These are phyloP conservation scores for Congeria kusceri DNA, from an alignment of 2,888 invertebrate genomes.

Conservation along the genomic window DNA sequence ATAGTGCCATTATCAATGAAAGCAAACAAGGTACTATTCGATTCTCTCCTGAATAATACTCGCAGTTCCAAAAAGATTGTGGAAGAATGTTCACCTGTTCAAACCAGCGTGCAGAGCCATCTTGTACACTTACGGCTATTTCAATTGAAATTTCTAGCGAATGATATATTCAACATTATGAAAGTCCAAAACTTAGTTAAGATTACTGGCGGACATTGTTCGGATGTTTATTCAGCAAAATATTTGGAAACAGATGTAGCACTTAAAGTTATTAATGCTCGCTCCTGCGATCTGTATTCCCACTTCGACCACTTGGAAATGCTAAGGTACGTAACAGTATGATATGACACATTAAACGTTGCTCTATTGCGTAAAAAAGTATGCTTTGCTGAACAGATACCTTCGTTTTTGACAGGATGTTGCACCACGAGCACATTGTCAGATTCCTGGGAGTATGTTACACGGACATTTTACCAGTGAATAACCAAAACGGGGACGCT, in stretches of 20 bases:
- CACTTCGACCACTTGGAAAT: too few relatives aligned
- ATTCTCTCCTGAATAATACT: conserved; percentile 43
- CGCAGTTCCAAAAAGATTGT: conserved; percentile 41
- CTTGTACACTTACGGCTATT: conserved; percentile 31
- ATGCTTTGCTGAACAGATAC: too few relatives aligned
- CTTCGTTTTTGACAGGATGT: neutral
- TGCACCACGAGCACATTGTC: neutral
- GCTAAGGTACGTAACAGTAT: too few relatives aligned
- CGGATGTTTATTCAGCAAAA: conserved; percentile 38
- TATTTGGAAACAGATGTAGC: conserved; percentile 36
- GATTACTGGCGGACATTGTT: conserved; percentile 48
- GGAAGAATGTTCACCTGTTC: conserved; percentile 43
- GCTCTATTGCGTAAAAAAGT: too few relatives aligned
- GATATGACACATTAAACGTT: too few relatives aligned
- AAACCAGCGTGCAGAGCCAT: conserved; percentile 25
- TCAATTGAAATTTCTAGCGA: conserved; percentile 39
- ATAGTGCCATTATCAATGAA: conserved; percentile 56
- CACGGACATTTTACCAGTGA: neutral
- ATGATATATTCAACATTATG: conserved; percentile 13
- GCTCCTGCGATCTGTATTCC: too few relatives aligned
- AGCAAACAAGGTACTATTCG: conserved; percentile 43
- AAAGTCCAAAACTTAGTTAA: conserved; percentile 15
- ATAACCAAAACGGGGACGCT: neutral
- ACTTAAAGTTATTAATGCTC: conserved; percentile 33
- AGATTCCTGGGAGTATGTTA: neutral